Percentiles rank a stretch among this genome's conserved stretches.
Conservation (phyloP, 2,888 invertebrate species). For the Trissolcus japonicus region DNA sequence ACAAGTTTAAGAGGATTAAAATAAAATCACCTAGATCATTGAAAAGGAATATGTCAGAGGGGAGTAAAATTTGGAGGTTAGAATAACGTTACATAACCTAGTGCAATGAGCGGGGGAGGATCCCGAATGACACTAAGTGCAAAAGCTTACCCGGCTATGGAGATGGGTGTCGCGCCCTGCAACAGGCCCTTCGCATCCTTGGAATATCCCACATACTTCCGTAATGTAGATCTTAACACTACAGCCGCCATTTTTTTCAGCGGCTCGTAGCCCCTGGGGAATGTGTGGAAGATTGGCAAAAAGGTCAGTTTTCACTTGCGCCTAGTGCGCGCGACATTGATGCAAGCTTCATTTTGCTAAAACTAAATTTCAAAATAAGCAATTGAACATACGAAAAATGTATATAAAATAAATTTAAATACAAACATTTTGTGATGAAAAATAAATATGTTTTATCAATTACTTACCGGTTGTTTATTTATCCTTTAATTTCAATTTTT, state of each 20-base stretch:
- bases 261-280: constrained; percentile 34
- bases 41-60: constrained; percentile 19
- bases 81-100: constrained; percentile 62
- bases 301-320: background rate
- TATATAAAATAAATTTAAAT: background rate
- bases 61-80: constrained; percentile 55
- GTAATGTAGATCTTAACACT: constrained; percentile 78
- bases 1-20: background rate
- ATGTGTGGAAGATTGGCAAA: constrained; percentile 5
- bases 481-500: background rate
- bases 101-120: constrained; percentile 33
- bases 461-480: too few species aligned
- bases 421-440: too few species aligned
- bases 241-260: constrained; percentile 68
- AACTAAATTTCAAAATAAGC: background rate
- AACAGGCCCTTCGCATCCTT: constrained; percentile 75
- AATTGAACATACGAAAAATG: background rate
- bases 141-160: constrained; percentile 78
- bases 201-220: constrained; percentile 78
- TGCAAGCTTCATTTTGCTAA: background rate
- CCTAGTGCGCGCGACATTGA: too few species aligned
- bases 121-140: constrained; percentile 7
- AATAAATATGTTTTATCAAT: too few species aligned
- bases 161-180: constrained; percentile 77
- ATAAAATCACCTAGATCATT: too few species aligned